Evolutionary conservation across 2,888 invertebrate genomes (phyloP).

Genomic region (Drosophila longiperda): DNA sequence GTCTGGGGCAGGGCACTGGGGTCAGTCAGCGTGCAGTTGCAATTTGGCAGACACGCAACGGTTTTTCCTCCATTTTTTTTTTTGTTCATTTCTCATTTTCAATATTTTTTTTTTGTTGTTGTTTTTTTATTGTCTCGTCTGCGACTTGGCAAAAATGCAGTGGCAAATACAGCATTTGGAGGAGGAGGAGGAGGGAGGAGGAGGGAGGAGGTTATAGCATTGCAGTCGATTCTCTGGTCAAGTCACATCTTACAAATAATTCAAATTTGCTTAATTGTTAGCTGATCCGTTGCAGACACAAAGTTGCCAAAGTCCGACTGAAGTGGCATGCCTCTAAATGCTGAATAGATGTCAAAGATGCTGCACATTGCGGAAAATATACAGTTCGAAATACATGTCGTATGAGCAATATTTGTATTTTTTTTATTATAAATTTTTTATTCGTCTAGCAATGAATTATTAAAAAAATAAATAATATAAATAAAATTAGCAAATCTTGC

Average conservation of each 20-base stretch:
- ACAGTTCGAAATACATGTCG: conserved; percentile 35
- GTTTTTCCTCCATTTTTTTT: conserved; percentile 6
- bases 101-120: neutral
- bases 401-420: conserved; percentile 42
- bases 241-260: conserved; percentile 39
- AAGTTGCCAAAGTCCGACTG: neutral
- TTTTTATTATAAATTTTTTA: too few species aligned
- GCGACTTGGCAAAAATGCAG: conserved; percentile 50
- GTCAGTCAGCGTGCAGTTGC: conserved; percentile 64
- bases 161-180: conserved; percentile 2
- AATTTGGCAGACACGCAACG: conserved; percentile 58
- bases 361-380: neutral
- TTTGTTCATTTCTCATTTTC: conserved; percentile 3
- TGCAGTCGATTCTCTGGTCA: conserved; percentile 34
- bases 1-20: conserved; percentile 6
- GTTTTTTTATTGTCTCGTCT: conserved; percentile 10
- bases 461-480: too few species aligned
- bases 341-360: neutral
- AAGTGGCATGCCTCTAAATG: neutral
- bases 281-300: neutral
- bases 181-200: neutral
- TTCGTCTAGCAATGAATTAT: neutral
- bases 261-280: neutral
- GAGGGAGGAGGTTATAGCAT: neutral
- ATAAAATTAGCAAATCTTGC: neutral